These are phyloP conservation scores for Ectropis crepuscularia DNA, from an alignment of 2,888 invertebrate species.

Conservation along the genomic window DNA sequence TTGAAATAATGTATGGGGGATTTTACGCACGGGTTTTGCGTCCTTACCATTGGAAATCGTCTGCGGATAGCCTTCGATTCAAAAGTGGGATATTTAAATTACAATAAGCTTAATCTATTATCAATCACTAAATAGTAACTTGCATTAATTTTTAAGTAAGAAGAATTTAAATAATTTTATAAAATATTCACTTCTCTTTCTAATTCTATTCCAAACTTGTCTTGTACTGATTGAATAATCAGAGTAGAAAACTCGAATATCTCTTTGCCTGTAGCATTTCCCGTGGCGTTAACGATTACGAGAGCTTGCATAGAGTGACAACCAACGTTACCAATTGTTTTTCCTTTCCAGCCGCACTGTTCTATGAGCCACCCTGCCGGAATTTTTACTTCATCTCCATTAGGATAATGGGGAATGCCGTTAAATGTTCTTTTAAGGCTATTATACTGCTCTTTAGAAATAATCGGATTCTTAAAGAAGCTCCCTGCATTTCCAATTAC, in stretches of 20 bases:
- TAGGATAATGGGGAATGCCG: conserved; percentile 25
- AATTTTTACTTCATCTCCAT: conserved; percentile 29
- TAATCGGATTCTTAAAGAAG: conserved; percentile 36
- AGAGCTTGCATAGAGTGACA: conserved; percentile 36
- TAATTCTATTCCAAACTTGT: conserved; percentile 30
- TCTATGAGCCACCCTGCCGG: conserved; percentile 40
- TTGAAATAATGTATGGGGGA: not conserved
- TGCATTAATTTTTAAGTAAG: not conserved
- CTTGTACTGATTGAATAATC: conserved; percentile 25
- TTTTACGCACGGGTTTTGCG: conserved; percentile 3
- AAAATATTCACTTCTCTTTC: conserved; percentile 33
- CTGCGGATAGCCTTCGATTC: too few relatives aligned
- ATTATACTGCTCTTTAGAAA: conserved; percentile 17
- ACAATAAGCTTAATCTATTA: too few relatives aligned
- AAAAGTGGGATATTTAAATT: too few relatives aligned
- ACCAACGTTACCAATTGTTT: conserved; percentile 28
- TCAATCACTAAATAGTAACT: not conserved
- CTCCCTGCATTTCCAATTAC: conserved; percentile 36
- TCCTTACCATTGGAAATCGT: not conserved
- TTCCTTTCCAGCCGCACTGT: conserved; percentile 33
- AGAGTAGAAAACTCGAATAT: conserved; percentile 24
- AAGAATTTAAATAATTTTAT: not conserved
- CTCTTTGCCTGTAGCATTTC: conserved; percentile 31
- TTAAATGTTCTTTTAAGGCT: conserved; percentile 16
- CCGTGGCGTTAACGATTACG: conserved; percentile 31